Conservation (phyloP, 2,888 invertebrate genomes). For the Trichacis sp. region DNA sequence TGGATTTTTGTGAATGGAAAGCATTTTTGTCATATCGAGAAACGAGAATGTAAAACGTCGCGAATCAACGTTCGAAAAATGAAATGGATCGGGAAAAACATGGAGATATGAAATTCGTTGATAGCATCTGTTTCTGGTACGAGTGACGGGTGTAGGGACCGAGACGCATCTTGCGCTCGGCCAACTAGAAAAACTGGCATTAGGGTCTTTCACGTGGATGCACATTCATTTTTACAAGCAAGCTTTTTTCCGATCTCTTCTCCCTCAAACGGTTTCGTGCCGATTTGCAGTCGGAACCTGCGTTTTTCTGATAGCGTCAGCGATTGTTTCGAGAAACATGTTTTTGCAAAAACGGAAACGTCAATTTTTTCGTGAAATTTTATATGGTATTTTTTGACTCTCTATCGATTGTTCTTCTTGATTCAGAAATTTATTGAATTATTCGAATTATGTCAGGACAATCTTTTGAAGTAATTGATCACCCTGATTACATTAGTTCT, state of each 20-base stretch:
- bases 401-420: too few species aligned
- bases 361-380: too few species aligned
- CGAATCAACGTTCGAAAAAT: constrained; percentile 9
- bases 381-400: too few species aligned
- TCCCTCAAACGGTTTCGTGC: constrained; percentile 23
- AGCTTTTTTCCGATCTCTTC: constrained; percentile 13
- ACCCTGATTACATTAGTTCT: too few species aligned
- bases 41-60: neutral
- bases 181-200: constrained; percentile 56
- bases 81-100: constrained; percentile 37
- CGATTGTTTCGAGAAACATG: too few species aligned
- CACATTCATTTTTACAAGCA: constrained; percentile 24
- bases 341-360: too few species aligned
- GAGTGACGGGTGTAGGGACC: constrained; percentile 36
- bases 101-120: constrained; percentile 37
- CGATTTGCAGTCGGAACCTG: too few species aligned
- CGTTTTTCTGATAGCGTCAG: too few species aligned
- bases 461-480: too few species aligned
- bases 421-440: too few species aligned
- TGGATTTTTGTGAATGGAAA: too few species aligned
- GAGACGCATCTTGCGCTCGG: constrained; percentile 43
- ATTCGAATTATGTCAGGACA: too few species aligned
- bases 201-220: constrained; percentile 48
- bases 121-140: constrained; percentile 36
- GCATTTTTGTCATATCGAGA: neutral